A percentile compares a stretch with the other conserved stretches of the same genome.
Evolutionary conservation across 2,888 invertebrate genomes (phyloP).

Genomic region (Steromphala cineraria): DNA sequence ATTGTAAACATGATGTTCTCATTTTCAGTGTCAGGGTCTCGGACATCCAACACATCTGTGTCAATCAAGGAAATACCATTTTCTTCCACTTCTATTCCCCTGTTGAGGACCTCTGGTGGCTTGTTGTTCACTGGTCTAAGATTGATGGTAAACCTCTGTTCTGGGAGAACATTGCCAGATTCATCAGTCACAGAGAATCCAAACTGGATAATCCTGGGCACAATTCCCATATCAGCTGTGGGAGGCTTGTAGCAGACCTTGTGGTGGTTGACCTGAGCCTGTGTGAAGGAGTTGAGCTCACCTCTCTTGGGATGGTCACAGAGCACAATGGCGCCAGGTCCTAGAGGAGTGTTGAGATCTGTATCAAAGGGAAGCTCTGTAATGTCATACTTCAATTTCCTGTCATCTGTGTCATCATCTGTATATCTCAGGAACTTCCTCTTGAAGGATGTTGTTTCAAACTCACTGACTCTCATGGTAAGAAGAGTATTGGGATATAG

Average conservation of each 20-base stretch:
- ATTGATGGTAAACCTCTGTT: slow-evolving; percentile 69
- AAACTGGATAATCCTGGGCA: slow-evolving; percentile 71
- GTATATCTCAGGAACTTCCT: slow-evolving; percentile 63
- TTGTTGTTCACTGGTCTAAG: slow-evolving; percentile 73
- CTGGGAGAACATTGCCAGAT: slow-evolving; percentile 66
- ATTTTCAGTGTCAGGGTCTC: slow-evolving; percentile 70
- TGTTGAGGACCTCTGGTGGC: slow-evolving; percentile 70
- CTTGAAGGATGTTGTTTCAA: slow-evolving; percentile 65
- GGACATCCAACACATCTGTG: slow-evolving; percentile 64
- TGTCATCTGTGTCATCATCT: slow-evolving; percentile 68
- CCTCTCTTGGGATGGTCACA: slow-evolving; percentile 61
- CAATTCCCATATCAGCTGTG: slow-evolving; percentile 68
- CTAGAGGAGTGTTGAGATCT: slow-evolving; percentile 61
- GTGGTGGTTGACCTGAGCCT: slow-evolving; percentile 73
- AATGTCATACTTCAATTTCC: slow-evolving; percentile 62
- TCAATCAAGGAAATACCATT: slow-evolving; percentile 66
- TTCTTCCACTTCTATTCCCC: slow-evolving; percentile 65
- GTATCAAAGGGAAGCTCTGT: slow-evolving; percentile 67
- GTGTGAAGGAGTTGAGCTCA: slow-evolving; percentile 65
- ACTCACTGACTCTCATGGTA: slow-evolving; percentile 70
- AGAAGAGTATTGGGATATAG: slow-evolving; percentile 64
- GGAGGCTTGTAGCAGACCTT: slow-evolving; percentile 74
- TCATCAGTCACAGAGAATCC: slow-evolving; percentile 71
- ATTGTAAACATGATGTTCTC: slow-evolving; percentile 53
- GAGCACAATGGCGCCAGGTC: slow-evolving; percentile 67